Evolutionary conservation across 2,113 vertebrate species (phyloP).

Genomic region (Cettia cetti): DNA sequence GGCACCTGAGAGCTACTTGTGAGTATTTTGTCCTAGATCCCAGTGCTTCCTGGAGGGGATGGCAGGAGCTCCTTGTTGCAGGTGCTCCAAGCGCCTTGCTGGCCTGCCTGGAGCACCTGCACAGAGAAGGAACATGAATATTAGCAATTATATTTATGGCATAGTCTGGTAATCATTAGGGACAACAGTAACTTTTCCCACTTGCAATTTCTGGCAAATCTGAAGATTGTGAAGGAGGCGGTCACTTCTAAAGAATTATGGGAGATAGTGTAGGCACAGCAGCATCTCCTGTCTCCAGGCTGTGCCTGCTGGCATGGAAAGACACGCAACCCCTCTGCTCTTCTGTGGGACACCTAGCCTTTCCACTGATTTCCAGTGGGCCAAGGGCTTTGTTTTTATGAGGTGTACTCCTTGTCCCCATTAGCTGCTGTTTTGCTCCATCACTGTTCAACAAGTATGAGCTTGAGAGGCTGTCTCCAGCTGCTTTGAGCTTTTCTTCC

Average conservation of each 20-base stretch:
- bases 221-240: not conserved
- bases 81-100: not conserved
- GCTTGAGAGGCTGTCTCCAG: not conserved
- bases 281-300: not conserved
- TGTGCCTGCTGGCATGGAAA: not conserved
- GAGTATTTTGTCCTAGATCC: fast-evolving
- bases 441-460: not conserved
- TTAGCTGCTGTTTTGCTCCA: not conserved
- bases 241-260: not conserved
- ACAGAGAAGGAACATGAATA: fast-evolving
- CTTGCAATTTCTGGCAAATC: not conserved
- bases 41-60: fast-evolving
- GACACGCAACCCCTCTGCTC: not conserved
- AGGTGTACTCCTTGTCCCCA: not conserved
- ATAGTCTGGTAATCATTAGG: not conserved
- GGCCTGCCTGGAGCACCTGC: not conserved
- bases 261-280: not conserved
- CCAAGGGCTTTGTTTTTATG: not conserved
- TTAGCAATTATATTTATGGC: not conserved
- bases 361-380: not conserved
- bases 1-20: not conserved
- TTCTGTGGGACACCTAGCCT: not conserved
- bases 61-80: not conserved
- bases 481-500: not conserved
- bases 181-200: not conserved